Base-by-base conservation (phyloP, 2,888 invertebrate species). In the Amorpha juglandis region DNA sequence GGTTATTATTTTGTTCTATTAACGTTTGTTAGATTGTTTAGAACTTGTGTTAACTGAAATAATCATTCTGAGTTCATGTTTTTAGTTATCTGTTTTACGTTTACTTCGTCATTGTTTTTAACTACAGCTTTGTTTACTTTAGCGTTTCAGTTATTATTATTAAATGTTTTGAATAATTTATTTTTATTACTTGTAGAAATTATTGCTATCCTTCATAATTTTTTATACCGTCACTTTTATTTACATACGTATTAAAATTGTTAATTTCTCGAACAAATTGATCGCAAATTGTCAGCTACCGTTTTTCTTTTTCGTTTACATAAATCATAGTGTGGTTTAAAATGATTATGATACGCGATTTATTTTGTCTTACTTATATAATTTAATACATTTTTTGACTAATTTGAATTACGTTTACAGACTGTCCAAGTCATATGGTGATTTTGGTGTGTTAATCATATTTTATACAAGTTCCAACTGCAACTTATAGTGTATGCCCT, bases 281-380 rank as follows among this genome's bases (percentile, higher is more conserved):
- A 75, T 74, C 75, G 75, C 77, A 78, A 80, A 79, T 79, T 77
- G 74, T 70, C 64, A 45, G 76, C 80, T 79, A 80, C 81, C 75
- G 78, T 79, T 78, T 80, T 75, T 76, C 11, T 58, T 58, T 71
- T 69, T 48, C 65, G 65, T 48, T 69, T 68, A 70, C 64, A 62
- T 63, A 72, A 69, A 69, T 70, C 69, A 45, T 33, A 67, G n/a
- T 33, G 21, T 70, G 74, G 73, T 68, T 11, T 63, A 72, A 73
- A 27, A 14, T 45, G 63, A 6, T 53, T 66, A 53, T 16, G 42
- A 52, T 8, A 16, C 50, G 58, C 63, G 63, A 14, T 19, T 42
- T 16, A 16, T 4, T 0, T 55, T 27, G 16, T 16, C 4, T 50
- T 16, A 42, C 42, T 35, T n/a, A 21, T 8, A 14, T 45, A 45